A percentile compares a stretch with the other conserved stretches of the same genome.
Conservation (phyloP, 2,797 vertebrate species). For the Botia kubotai region DNA sequence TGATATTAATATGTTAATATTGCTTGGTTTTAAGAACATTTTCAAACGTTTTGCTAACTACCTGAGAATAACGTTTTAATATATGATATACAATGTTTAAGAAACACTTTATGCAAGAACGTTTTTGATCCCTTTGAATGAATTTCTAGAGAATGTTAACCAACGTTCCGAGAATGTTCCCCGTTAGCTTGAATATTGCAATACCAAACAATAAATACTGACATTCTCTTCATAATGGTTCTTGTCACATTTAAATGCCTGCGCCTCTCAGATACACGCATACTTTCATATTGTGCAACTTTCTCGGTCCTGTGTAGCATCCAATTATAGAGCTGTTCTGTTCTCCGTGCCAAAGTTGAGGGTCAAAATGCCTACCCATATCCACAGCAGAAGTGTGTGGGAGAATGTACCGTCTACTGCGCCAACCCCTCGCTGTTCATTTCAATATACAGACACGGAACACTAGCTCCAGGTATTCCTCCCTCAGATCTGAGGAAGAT, state of each 20-base stretch:
- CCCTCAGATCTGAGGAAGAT: conserved; percentile 73
- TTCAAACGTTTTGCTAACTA: too few species aligned
- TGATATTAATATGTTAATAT: too few species aligned
- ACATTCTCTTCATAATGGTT: conserved; percentile 4
- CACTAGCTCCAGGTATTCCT: conserved; percentile 76
- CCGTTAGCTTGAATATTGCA: background rate
- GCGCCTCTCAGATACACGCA: conserved; percentile 12
- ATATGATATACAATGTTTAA: too few species aligned
- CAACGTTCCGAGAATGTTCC: background rate
- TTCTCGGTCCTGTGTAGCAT: conserved; percentile 66
- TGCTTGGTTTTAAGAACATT: too few species aligned
- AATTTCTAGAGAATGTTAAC: background rate
- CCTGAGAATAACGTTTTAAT: too few species aligned
- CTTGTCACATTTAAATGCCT: background rate
- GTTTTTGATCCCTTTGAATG: too few species aligned
- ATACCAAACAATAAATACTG: background rate
- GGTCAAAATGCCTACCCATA: conserved; percentile 72
- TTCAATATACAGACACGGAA: conserved; percentile 72
- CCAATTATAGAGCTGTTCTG: conserved; percentile 76
- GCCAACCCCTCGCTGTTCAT: conserved; percentile 66
- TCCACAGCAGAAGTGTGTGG: conserved; percentile 77
- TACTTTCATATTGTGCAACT: conserved; percentile 28
- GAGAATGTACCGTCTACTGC: conserved; percentile 73
- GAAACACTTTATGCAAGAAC: too few species aligned
- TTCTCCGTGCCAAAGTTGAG: conserved; percentile 72